Conservation (phyloP, 2,113 vertebrate species). For the Rhea pennata region DNA sequence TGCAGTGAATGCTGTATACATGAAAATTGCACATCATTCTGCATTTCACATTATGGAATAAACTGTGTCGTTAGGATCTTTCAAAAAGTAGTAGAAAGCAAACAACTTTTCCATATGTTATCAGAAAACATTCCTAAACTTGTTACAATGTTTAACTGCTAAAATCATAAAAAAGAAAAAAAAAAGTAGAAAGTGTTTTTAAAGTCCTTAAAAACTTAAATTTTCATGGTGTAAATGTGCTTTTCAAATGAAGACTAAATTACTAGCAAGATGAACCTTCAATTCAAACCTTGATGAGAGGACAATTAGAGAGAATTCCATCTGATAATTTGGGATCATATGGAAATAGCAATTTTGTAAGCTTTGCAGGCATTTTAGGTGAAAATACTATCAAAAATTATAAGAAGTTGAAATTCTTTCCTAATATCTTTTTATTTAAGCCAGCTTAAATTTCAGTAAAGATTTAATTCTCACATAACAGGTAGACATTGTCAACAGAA, state of each 20-base stretch:
- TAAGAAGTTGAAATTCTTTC: not conserved
- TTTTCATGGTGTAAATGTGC: not conserved
- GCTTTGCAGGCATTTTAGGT: not conserved
- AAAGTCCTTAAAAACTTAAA: not conserved
- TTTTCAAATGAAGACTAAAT: slow-evolving; percentile 5
- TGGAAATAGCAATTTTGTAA: not conserved
- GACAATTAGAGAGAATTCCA: not conserved
- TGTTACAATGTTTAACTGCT: not conserved
- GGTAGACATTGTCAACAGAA: not conserved
- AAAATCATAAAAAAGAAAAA: not conserved
- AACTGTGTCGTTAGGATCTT: not conserved
- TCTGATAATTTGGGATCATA: not conserved
- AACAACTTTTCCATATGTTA: not conserved
- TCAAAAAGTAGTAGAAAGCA: not conserved
- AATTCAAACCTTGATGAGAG: not conserved
- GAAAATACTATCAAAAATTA: not conserved
- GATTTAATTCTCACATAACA: not conserved
- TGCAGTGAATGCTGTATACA: not conserved
- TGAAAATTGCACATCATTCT: not conserved
- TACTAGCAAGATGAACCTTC: not conserved
- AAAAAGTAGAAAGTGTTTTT: not conserved
- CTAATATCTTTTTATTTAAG: not conserved
- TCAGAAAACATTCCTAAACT: not conserved
- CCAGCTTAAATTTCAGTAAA: not conserved
- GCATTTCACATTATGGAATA: not conserved